Percentiles rank a stretch among this genome's conserved stretches.
These are phyloP conservation scores for Hippolais icterina DNA, from an alignment of 2,113 vertebrate species.

Conservation along the genomic window DNA sequence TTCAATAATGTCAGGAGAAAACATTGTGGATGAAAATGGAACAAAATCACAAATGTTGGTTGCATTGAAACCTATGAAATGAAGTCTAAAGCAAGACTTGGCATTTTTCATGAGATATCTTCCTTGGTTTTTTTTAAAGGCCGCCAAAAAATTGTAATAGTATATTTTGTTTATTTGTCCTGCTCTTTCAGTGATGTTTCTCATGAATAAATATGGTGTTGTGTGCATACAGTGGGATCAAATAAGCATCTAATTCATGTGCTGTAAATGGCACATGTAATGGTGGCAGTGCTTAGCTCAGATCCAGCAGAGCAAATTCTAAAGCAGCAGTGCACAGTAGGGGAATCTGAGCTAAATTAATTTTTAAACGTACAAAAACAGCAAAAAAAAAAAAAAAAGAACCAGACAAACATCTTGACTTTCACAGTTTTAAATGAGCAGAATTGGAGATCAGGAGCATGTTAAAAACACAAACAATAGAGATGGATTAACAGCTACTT, in stretches of 20 bases:
- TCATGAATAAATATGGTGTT: background rate
- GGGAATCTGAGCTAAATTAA: background rate
- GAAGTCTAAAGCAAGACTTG: background rate
- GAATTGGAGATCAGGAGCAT: background rate
- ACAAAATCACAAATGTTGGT: background rate
- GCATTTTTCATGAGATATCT: background rate
- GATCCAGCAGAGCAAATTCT: background rate
- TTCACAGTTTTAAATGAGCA: background rate
- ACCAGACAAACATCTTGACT: background rate
- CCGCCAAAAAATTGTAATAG: background rate
- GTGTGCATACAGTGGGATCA: background rate
- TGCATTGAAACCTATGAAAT: background rate
- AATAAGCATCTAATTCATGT: background rate
- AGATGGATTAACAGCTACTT: background rate
- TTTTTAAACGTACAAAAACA: background rate
- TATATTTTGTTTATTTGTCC: background rate
- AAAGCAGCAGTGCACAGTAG: background rate
- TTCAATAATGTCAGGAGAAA: background rate
- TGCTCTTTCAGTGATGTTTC: background rate
- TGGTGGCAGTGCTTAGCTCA: background rate
- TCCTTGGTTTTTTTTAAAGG: background rate
- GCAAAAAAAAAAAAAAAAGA: background rate
- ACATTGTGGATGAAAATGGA: background rate
- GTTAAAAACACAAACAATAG: background rate
- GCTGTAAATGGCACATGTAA: background rate